phyloP scores from a whole-genome alignment of 2,888 invertebrate genomes.

The Eremobia ochroleuca region DNA sequence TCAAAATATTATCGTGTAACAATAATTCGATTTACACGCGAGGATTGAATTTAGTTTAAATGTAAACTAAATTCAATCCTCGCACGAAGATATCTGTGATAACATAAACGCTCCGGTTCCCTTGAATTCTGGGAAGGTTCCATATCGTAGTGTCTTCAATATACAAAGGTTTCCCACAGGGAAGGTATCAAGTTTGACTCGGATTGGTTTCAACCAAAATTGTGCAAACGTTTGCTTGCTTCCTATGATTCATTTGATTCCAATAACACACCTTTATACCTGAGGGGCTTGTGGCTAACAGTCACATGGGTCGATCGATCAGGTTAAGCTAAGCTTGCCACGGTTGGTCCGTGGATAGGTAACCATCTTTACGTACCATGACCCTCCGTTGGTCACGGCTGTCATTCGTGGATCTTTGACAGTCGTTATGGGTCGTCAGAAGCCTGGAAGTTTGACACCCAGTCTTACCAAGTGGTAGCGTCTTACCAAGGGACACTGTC shows the following conservation, averaged over 20 bases:
- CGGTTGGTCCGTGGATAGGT: neutral
- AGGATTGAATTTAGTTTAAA: too few species aligned
- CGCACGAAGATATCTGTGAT: neutral
- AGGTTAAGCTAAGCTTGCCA: neutral
- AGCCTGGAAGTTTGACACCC: neutral
- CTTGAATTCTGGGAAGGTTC: neutral
- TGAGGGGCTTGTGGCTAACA: neutral
- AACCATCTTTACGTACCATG: neutral
- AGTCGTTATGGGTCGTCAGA: neutral
- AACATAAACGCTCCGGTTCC: conserved; percentile 3
- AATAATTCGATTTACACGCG: conserved; percentile 13
- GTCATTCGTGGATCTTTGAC: neutral
- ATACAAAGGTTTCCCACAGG: conserved; percentile 20
- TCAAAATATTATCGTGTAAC: neutral
- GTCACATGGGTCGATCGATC: neutral
- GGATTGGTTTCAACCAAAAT: conserved; percentile 3
- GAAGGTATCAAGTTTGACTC: conserved; percentile 11
- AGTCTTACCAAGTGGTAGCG: neutral
- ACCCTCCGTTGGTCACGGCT: neutral
- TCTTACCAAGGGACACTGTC: too few species aligned
- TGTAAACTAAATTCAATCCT: neutral
- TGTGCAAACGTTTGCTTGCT: neutral
- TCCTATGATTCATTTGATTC: conserved; percentile 18
- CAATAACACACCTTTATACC: neutral
- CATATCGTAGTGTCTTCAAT: conserved; percentile 1